These are phyloP conservation scores for Varanus salvator DNA, from an alignment of 2,113 vertebrate species.

Conservation along the genomic window DNA sequence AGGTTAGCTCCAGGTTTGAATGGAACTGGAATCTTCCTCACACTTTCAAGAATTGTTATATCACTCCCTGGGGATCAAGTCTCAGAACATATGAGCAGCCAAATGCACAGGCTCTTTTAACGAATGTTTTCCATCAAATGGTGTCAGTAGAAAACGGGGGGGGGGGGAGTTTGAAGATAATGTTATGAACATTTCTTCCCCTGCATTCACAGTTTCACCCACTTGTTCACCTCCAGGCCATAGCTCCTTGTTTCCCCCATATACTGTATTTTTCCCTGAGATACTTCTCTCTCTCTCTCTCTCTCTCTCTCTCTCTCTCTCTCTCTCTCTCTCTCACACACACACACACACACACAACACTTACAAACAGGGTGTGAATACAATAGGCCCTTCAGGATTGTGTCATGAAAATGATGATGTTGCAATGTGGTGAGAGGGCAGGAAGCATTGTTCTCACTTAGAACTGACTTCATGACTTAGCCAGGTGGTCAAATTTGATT, in stretches of 20 bases:
- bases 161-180: no score
- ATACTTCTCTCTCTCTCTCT: not conserved
- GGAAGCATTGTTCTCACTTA: not conserved
- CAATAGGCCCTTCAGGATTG: not conserved
- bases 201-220: not conserved
- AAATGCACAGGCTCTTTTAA: no score
- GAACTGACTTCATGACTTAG: not conserved
- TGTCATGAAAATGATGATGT: not conserved
- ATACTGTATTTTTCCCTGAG: not conserved
- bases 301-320: no score
- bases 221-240: not conserved
- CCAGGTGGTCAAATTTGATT: not conserved
- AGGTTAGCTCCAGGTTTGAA: not conserved
- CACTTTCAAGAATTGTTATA: not conserved
- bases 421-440: not conserved
- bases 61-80: not conserved
- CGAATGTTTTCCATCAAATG: not conserved
- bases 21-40: not conserved
- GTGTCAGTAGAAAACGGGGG: not conserved
- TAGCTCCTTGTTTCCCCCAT: not conserved
- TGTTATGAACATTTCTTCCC: no score
- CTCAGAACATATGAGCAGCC: not conserved
- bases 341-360: no score
- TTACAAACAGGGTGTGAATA: not conserved
- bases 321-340: no score